Percentiles rank a stretch among this genome's conserved stretches.
phyloP scores from a whole-genome alignment of 2,113 vertebrate species.

The Entosphenus tridentatus region DNA sequence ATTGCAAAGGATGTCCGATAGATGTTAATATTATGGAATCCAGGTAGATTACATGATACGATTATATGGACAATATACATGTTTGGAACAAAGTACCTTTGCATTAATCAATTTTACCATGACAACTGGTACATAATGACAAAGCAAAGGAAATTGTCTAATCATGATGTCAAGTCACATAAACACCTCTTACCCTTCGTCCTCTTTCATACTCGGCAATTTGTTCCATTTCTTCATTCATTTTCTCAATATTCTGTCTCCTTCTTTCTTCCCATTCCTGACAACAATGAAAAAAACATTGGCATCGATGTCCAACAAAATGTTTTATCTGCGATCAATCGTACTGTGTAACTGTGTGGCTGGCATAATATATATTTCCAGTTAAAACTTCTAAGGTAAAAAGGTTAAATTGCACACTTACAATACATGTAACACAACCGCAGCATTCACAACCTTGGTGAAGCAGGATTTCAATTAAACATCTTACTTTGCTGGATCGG shows the following conservation, averaged over 20 bases:
- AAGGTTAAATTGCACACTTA: neutral
- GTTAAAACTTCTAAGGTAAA: neutral
- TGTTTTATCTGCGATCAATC: neutral
- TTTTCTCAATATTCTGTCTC: constrained; percentile 4
- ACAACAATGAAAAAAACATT: neutral
- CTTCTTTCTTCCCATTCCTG: constrained; percentile 3
- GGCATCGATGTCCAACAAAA: neutral
- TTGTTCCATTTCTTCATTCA: constrained; percentile 1
- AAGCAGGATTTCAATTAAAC: neutral
- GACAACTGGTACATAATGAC: neutral
- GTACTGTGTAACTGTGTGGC: neutral
- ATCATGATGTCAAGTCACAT: neutral
- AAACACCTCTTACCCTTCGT: neutral
- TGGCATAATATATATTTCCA: neutral
- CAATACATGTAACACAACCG: neutral
- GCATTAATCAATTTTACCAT: neutral
- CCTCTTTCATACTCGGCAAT: constrained; percentile 4
- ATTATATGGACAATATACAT: neutral
- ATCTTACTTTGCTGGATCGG: no score
- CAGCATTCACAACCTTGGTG: neutral
- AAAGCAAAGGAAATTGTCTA: neutral
- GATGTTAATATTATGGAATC: neutral
- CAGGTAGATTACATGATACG: neutral
- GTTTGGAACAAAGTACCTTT: neutral
- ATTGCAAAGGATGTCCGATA: neutral